Base-by-base conservation (phyloP, 2,888 invertebrate genomes). In the Acrobeloides nanus region DNA sequence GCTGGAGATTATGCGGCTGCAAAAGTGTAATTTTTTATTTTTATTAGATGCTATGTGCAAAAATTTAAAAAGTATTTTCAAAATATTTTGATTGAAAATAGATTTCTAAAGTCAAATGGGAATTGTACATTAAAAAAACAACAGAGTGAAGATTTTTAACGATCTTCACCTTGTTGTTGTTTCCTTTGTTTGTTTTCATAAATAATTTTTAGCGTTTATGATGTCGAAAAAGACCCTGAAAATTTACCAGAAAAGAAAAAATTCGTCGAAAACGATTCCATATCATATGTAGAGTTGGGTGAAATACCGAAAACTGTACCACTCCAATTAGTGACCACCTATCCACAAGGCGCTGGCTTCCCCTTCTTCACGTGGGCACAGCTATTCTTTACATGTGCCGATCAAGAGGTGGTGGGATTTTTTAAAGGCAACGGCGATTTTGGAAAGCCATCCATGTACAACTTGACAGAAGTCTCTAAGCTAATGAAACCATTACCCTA, bases 361-460 rank as follows among this genome's bases (percentile, higher is more conserved):
- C 72, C 68, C 15, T 69, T 64, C 58, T 73, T 73, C 63, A 73
- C 72, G 8, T 72, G 73, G 66, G 73, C 68, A 18, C 73, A 72
- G 43, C 50, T 73, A 33, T 72, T 72, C 54, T 72, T 72, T 59
- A 62, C 62, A 17, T 39, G 45, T 34, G 55, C 59, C 8, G 55
- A 55, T 20, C 59, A 69, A 58, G 64, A 63, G 32, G 48, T 70
- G 12, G 62, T 72, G 40, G 72, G 72, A 15, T 72, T 66, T 54
- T 72, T 67, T 63, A 73, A 68, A 47, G 68, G 68, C 24, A 66
- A 66, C 40, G 71, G 71, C 23, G 73, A 73, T 40, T 73, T 73
- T 51, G 55, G 56, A 18, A 67, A 68, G 44, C 73, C 72, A 20
- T 57, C 73, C 10, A 45, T 62, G 27, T 70, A 72, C 51, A 55